phyloP scores from a whole-genome alignment of 2,888 invertebrate species.

The Leucoma salicis region DNA sequence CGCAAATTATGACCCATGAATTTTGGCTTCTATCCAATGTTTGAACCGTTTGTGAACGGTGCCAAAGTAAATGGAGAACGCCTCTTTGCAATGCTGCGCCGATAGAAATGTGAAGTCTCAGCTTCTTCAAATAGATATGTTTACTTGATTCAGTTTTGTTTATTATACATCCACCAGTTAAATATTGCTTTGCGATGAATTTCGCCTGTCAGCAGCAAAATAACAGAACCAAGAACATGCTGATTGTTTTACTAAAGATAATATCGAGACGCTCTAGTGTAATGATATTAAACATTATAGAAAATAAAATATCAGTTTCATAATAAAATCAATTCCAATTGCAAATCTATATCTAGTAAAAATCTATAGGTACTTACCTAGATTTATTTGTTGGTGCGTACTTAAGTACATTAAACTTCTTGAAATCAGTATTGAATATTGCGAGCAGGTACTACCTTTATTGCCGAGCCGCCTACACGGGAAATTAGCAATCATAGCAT shows the following conservation, averaged over 20 bases:
- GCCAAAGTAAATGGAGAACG: conserved; percentile 57
- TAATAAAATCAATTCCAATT: too few relatives aligned
- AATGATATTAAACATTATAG: too few relatives aligned
- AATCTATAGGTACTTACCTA: too few relatives aligned
- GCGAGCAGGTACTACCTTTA: too few relatives aligned
- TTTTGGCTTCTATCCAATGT: conserved; percentile 57
- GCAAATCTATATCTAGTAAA: too few relatives aligned
- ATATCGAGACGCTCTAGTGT: too few relatives aligned
- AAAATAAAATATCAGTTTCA: too few relatives aligned
- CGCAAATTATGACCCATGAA: conserved; percentile 42
- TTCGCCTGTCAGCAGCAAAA: not conserved
- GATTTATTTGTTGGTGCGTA: too few relatives aligned
- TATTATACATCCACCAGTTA: conserved; percentile 14
- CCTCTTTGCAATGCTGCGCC: conserved; percentile 49
- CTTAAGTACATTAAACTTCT: too few relatives aligned
- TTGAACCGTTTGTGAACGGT: conserved; percentile 51
- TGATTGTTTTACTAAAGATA: not conserved
- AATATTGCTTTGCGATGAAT: conserved; percentile 5
- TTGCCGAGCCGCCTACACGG: too few relatives aligned
- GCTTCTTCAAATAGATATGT: conserved; percentile 40
- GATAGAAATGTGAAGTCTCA: conserved; percentile 47
- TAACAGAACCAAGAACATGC: not conserved
- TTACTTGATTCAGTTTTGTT: conserved; percentile 26
- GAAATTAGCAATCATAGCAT: too few relatives aligned
- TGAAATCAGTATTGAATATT: too few relatives aligned